Evolutionary conservation across 2,113 vertebrate species (phyloP).

Genomic region (Uropsilus gracilis): DNA sequence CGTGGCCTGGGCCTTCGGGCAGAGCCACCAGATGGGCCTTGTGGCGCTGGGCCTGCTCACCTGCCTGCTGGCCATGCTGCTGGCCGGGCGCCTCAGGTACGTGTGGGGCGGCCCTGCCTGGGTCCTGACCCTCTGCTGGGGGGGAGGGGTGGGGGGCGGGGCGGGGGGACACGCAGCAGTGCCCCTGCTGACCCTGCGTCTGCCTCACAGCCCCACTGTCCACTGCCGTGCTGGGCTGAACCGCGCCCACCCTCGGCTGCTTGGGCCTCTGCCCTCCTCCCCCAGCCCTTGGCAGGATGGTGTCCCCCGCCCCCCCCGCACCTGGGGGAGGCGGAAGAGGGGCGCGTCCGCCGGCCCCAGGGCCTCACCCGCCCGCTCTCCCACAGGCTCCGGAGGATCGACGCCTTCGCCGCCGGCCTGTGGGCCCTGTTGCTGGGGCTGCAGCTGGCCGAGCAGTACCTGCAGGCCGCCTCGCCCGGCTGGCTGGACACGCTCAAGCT

Average conservation of each 20-base stretch:
- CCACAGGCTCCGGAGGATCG: slow-evolving; percentile 93
- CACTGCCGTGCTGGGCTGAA: too few species aligned
- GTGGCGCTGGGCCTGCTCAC: slow-evolving; percentile 91
- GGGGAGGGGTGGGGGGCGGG: too few species aligned
- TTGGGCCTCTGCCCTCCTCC: too few species aligned
- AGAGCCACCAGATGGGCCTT: slow-evolving; percentile 89
- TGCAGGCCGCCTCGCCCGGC: slow-evolving; percentile 80
- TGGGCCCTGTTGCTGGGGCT: slow-evolving; percentile 93
- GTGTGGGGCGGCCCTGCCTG: background rate
- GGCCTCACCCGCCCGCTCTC: background rate
- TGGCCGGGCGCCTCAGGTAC: slow-evolving; percentile 93
- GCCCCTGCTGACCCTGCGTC: too few species aligned
- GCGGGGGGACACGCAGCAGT: too few species aligned
- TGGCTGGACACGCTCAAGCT: slow-evolving; percentile 93
- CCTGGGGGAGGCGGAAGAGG: background rate
- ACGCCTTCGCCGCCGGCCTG: slow-evolving; percentile 90
- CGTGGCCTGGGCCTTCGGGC: slow-evolving; percentile 89
- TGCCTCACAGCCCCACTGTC: too few species aligned
- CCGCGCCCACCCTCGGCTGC: too few species aligned
- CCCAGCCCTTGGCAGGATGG: accelerated
- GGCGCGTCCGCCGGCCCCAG: background rate
- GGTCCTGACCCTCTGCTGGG: too few species aligned
- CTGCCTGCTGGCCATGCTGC: slow-evolving; percentile 91
- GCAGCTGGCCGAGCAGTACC: slow-evolving; percentile 88
- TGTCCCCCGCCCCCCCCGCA: background rate